phyloP scores from a whole-genome alignment of 2,888 invertebrate genomes.

The Drosophila putrida region DNA sequence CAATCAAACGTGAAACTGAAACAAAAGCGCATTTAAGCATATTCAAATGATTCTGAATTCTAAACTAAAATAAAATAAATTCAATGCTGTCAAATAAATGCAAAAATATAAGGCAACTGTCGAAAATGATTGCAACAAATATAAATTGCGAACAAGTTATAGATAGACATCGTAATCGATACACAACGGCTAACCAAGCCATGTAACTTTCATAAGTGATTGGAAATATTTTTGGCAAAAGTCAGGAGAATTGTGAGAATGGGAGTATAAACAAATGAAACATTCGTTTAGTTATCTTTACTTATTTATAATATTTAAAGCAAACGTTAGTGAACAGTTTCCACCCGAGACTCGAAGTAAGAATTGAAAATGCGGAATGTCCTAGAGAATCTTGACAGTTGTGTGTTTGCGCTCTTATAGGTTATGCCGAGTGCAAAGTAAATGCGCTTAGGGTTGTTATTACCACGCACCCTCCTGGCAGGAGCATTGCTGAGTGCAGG shows the following conservation, averaged over 20 bases:
- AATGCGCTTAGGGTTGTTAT: conserved; percentile 71
- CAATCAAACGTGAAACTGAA: conserved; percentile 25
- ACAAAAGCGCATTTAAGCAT: conserved; percentile 51
- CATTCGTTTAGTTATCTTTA: conserved; percentile 56
- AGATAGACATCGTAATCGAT: conserved; percentile 30
- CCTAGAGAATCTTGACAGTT: conserved; percentile 60
- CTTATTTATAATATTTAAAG: conserved; percentile 68
- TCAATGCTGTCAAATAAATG: conserved; percentile 23
- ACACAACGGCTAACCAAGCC: conserved; percentile 42
- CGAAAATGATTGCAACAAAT: conserved; percentile 16
- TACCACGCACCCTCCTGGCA: neutral
- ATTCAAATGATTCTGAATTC: conserved; percentile 41
- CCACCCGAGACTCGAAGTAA: neutral
- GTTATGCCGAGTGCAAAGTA: conserved; percentile 53
- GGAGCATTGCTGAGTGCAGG: conserved; percentile 18
- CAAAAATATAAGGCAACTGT: conserved; percentile 3
- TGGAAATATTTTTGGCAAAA: conserved; percentile 30
- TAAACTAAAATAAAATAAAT: conserved; percentile 3
- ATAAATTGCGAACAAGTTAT: conserved; percentile 11
- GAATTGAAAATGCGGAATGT: conserved; percentile 3
- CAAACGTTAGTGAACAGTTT: conserved; percentile 44
- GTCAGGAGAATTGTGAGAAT: neutral
- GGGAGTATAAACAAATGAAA: conserved; percentile 45
- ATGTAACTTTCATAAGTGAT: conserved; percentile 55
- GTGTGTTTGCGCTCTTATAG: conserved; percentile 8